Evolutionary conservation across 2,888 invertebrate species (phyloP).

Genomic region (Amblyteles armatorius): DNA sequence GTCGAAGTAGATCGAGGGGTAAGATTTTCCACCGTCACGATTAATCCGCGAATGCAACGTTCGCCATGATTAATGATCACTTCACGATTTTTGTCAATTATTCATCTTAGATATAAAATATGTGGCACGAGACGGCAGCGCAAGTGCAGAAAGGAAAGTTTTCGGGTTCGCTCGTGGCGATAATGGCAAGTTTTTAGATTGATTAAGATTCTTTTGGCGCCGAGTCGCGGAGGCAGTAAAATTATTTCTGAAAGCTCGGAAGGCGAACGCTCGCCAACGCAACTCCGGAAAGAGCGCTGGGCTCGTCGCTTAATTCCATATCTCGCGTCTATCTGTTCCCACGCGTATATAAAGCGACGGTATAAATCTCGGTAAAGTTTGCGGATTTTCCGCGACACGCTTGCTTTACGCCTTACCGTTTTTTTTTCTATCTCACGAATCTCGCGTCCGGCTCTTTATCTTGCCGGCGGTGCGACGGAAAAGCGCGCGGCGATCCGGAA

Average conservation of each 20-base stretch:
- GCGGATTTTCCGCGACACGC: conserved; percentile 51
- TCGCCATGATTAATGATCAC: not conserved
- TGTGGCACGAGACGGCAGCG: not conserved
- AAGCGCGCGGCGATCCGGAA: not conserved
- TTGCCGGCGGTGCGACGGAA: not conserved
- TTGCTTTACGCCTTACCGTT: conserved; percentile 18
- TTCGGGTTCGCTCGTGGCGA: not conserved
- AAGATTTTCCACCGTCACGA: not conserved
- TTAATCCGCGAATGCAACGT: not conserved
- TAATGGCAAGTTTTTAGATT: not conserved
- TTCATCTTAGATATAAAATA: not conserved
- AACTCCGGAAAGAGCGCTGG: not conserved
- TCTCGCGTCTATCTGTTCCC: conserved; percentile 13
- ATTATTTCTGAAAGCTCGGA: conserved; percentile 32
- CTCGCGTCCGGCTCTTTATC: conserved; percentile 17
- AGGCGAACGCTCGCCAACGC: not conserved
- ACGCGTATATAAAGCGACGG: conserved; percentile 48
- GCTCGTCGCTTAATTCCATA: conserved; percentile 2
- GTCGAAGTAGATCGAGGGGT: not conserved
- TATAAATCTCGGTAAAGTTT: conserved; percentile 54
- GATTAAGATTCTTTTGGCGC: not conserved
- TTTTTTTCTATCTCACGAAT: conserved; percentile 5
- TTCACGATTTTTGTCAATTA: not conserved
- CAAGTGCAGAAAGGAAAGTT: not conserved
- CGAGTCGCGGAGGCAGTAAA: conserved; percentile 10